Evolutionary conservation across 2,888 invertebrate species (phyloP).

Genomic region (Pteria penguin): DNA sequence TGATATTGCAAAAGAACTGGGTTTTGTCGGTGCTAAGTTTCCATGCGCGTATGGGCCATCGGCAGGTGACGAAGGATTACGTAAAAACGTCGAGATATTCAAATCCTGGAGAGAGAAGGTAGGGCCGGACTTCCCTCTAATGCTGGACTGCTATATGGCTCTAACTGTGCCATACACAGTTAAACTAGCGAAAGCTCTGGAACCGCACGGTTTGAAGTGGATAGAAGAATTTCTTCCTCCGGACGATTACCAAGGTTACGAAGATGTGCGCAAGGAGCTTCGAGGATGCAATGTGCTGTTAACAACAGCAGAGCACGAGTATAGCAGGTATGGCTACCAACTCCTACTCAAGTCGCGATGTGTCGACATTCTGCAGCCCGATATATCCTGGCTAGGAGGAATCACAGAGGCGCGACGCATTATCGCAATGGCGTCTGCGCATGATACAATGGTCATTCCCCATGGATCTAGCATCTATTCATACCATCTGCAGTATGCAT

Average conservation of each 20-base stretch:
- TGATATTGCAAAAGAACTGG: constrained; percentile 72
- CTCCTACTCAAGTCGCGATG: constrained; percentile 72
- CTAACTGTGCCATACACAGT: constrained; percentile 73
- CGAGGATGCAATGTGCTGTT: constrained; percentile 69
- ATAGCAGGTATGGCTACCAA: constrained; percentile 75
- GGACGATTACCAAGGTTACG: constrained; percentile 74
- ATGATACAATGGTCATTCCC: constrained; percentile 74
- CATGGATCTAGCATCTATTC: constrained; percentile 78
- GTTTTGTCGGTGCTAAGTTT: constrained; percentile 75
- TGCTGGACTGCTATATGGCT: constrained; percentile 77
- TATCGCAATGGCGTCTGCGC: constrained; percentile 76
- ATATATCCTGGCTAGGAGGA: constrained; percentile 78
- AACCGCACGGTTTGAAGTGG: constrained; percentile 75
- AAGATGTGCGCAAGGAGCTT: constrained; percentile 66
- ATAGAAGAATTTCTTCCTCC: constrained; percentile 77
- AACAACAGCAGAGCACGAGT: constrained; percentile 78
- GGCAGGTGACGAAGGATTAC: constrained; percentile 73
- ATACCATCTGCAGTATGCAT: constrained; percentile 77
- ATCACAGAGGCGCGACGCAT: constrained; percentile 76
- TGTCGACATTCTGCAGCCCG: constrained; percentile 77
- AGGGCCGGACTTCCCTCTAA: constrained; percentile 75
- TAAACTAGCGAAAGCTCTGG: constrained; percentile 69
- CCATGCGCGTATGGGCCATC: constrained; percentile 76
- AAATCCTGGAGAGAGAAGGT: constrained; percentile 73
- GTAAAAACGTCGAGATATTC: constrained; percentile 73